Evolutionary conservation across 2,113 vertebrate species (phyloP), one percentile per base, ranked within the genome.

Genomic region (Lycocorax pyrrhopterus): DNA sequence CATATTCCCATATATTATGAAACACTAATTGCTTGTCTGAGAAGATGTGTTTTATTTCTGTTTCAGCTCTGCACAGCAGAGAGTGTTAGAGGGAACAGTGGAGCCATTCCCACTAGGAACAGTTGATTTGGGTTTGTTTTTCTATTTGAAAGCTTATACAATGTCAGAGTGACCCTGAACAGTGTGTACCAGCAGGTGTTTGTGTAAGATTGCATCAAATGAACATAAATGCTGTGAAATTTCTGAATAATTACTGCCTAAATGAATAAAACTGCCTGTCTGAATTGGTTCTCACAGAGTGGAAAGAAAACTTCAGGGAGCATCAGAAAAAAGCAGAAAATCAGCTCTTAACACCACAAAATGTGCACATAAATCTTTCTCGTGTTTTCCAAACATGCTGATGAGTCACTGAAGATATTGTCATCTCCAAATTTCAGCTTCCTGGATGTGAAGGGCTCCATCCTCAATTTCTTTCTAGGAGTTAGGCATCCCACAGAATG

Each of bases 161-260:
- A 92, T 92, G 85, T 95, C 96, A 94, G 73, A 58, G 63, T 95
- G 93, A 97, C 90, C 83, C 80, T 87, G 85, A 95, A 85, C 60
- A 93, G 47, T n/a, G 27, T 90, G 53, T 92, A 44, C 67, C 74
- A 92, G 88, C 77, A 95, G 95, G 87, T 93, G 71, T 94, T 95
- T 94, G 51, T 77, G 77, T 85, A 84, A 84, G 83, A 93, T 89
- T 90, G 47, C 74, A 90, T 84, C 81, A 96, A 97, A 96, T 94
- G 80, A 95, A 95, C 87, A 92, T 71, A 96, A 97, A 95, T 83
- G 37, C 63, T 94, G 41, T 74, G 81, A 97, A 92, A 90, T 87
- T 93, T 96, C 71, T 72, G 62, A 90, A 96, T 96, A 95, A 96
- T 95, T 95, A 80, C 63, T 83, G 71, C 73, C 83, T 91, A 84